Conservation (phyloP, 2,113 vertebrate species). For the Nothocercus nigrocapillus region DNA sequence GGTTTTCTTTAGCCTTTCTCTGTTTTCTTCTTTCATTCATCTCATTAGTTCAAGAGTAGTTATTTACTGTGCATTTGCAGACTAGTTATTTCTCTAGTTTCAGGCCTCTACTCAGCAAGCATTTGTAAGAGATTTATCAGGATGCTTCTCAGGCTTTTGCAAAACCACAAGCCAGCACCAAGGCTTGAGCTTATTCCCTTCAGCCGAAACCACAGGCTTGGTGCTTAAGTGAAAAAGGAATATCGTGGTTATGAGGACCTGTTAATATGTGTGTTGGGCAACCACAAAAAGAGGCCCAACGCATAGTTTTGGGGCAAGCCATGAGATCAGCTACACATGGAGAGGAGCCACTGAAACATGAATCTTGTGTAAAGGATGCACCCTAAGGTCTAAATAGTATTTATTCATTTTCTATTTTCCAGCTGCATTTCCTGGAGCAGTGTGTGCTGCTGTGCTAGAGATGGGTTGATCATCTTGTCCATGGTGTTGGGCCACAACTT, state of each 20-base stretch:
- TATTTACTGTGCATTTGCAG: background rate
- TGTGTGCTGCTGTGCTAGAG: too few species aligned
- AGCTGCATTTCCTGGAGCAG: background rate
- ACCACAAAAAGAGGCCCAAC: too few species aligned
- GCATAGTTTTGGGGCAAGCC: background rate
- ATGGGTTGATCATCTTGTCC: background rate
- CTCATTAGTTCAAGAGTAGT: background rate
- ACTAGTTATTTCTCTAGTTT: background rate
- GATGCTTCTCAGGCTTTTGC: background rate
- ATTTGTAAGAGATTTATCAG: background rate
- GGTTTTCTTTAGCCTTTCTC: background rate
- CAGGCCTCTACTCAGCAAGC: background rate
- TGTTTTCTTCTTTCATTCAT: background rate
- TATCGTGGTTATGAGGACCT: too few species aligned
- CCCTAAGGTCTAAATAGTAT: fast-evolving
- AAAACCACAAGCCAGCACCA: background rate
- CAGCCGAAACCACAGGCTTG: background rate
- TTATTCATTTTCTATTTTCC: background rate
- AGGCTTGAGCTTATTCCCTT: background rate
- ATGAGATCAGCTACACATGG: background rate
- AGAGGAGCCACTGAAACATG: background rate
- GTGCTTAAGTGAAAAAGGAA: background rate
- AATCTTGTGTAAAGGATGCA: background rate
- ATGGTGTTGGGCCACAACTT: background rate
- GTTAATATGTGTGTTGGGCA: fast-evolving